A percentile compares a stretch with the other conserved stretches of the same genome.
These are phyloP conservation scores for Romanogobio albipinnatus DNA, from an alignment of 2,113 vertebrate genomes.

Conservation along the genomic window DNA sequence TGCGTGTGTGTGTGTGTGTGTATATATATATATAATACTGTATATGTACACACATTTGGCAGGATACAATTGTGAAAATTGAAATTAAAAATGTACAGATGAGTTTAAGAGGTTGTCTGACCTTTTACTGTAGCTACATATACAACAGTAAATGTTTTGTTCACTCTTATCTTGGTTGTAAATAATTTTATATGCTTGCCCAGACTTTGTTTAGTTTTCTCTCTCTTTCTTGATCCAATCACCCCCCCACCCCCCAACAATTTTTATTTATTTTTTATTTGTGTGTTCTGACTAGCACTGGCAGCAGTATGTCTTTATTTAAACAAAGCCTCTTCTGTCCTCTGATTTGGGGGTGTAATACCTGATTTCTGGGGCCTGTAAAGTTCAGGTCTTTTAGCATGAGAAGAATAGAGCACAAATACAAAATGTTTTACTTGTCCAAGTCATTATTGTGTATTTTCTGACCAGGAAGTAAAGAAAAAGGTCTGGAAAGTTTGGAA, in stretches of 20 bases:
- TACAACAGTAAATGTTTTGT: constrained; percentile 80
- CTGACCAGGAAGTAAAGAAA: constrained; percentile 52
- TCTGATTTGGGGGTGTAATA: constrained; percentile 47
- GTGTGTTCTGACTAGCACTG: constrained; percentile 69
- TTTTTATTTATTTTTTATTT: constrained; percentile 51
- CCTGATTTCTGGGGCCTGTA: constrained; percentile 53
- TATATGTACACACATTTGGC: constrained; percentile 77
- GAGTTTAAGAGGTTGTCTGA: constrained; percentile 83
- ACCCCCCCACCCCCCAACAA: too few relatives aligned
- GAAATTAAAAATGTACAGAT: constrained; percentile 88
- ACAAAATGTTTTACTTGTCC: constrained; percentile 73
- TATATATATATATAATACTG: constrained; percentile 76
- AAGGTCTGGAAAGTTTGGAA: constrained; percentile 9
- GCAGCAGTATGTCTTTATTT: constrained; percentile 59
- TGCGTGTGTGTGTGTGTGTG: constrained; percentile 96
- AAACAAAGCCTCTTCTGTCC: constrained; percentile 60
- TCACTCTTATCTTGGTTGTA: constrained; percentile 83
- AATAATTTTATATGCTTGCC: constrained; percentile 84
- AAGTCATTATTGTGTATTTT: constrained; percentile 67
- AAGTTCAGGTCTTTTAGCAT: constrained; percentile 63
- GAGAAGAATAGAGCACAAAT: constrained; percentile 76
- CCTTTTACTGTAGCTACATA: constrained; percentile 80
- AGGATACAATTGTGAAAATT: constrained; percentile 88
- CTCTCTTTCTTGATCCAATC: neutral
- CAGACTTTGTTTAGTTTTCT: constrained; percentile 63